Evolutionary conservation across 64 coral and sea anemone species (phyloP), one percentile per base, ranked within the genome.

Genomic region (Montipora foliosa): DNA sequence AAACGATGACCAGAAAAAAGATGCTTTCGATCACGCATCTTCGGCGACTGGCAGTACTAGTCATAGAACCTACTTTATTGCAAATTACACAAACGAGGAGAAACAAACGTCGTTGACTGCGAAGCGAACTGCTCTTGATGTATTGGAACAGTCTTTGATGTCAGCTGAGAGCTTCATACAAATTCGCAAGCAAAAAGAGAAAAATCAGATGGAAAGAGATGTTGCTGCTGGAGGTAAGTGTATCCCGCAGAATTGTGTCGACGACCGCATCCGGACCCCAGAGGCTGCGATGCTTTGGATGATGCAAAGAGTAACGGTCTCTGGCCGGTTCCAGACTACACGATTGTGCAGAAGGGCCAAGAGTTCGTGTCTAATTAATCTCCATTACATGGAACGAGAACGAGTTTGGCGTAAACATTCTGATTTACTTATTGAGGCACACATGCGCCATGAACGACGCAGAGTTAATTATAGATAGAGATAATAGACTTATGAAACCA

Each of bases 81-180:
- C 88, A 47, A 97, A 97, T 80, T 97, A 97, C 72, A 94, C 92
- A 48, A 55, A 81, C 71, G 57, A 77, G 6, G 67, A 89, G 2
- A 87, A 50, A 5, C 58, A 74, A 8, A 88, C 68, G 74, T 91
- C 92, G 16, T 17, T 94, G 13, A 49, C 73, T 20, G 91, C 44
- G 45, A 92, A 97, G 62, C 87, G 87, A 48, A 52, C 61, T 45
- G 95, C 89, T 7, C 58, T 97, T 55, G 79, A 97, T 57, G 92
- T 97, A 14, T 44, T 97, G 20, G 95, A 97, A 53, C 88, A 82
- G 47, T 88, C 78, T 50, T 17, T 97, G 67, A 74, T 94, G 29
- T 94, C 95, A 4, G 95, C 92, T 47, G 95, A 97, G 62, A 88
- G 92, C 29, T 97, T 97, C 58, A 93, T 97, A 3, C 74, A 87